phyloP scores from a whole-genome alignment of 2,797 vertebrate species.

The Hemibagrus guttatus region DNA sequence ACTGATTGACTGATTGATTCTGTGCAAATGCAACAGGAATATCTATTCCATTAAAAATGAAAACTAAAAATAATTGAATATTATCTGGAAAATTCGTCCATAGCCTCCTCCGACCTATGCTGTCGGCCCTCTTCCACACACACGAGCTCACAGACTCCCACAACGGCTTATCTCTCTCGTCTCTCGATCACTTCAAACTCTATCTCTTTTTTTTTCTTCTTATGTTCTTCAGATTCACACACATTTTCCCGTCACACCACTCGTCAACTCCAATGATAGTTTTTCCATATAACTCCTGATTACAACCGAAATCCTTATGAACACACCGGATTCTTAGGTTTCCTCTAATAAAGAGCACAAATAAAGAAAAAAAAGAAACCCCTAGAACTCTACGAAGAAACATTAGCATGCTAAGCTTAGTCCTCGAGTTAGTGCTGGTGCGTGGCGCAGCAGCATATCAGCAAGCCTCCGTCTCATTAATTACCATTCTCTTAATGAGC shows the following conservation, averaged over 20 bases:
- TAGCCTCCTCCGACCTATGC: not conserved
- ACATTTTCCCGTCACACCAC: not conserved
- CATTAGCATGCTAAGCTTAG: not conserved
- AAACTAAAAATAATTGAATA: too few species aligned
- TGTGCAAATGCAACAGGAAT: too few species aligned
- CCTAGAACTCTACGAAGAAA: not conserved
- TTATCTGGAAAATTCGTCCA: too few species aligned
- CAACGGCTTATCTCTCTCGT: too few species aligned
- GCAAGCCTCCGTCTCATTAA: conserved; percentile 55
- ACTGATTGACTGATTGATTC: too few species aligned
- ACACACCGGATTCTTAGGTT: not conserved
- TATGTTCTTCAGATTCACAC: too few species aligned
- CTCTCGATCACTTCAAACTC: too few species aligned
- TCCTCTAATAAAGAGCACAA: not conserved
- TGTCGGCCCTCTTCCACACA: not conserved
- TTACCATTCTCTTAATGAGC: conserved; percentile 62
- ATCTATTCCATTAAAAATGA: too few species aligned
- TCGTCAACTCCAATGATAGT: too few species aligned
- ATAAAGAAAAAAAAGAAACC: not conserved
- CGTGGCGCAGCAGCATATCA: not conserved
- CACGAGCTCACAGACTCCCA: not conserved
- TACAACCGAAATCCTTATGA: not conserved
- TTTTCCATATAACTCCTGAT: not conserved
- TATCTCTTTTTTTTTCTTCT: too few species aligned
- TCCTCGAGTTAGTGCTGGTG: not conserved